These are phyloP conservation scores for Thrips palmi DNA, from an alignment of 1,140 invertebrate species.

Conservation along the genomic window DNA sequence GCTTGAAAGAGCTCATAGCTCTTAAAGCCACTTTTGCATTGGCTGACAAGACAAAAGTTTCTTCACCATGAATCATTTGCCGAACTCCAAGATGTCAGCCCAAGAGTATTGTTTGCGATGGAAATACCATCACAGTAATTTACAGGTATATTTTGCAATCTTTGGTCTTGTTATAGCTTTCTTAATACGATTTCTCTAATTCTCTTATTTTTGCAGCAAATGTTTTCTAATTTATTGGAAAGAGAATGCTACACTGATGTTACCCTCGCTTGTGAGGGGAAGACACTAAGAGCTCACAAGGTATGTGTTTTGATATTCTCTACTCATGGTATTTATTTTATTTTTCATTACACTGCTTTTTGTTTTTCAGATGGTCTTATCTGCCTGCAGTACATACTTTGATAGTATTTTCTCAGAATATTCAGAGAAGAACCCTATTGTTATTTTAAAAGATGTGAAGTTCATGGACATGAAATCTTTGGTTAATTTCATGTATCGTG, in stretches of 20 bases:
- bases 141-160: too few relatives aligned
- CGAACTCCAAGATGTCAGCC: slow-evolving; percentile 37
- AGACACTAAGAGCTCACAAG: slow-evolving; percentile 74
- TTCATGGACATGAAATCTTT: slow-evolving; percentile 68
- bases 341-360: slow-evolving; percentile 8
- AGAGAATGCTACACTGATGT: slow-evolving; percentile 81
- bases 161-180: too few relatives aligned
- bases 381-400: slow-evolving; percentile 76
- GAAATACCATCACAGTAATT: slow-evolving; percentile 80
- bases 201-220: too few relatives aligned
- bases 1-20: not conserved
- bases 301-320: slow-evolving; percentile 25
- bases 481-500: slow-evolving; percentile 89
- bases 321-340: not conserved
- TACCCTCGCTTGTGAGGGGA: slow-evolving; percentile 73
- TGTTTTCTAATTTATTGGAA: slow-evolving; percentile 75
- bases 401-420: slow-evolving; percentile 74
- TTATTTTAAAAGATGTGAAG: slow-evolving; percentile 69
- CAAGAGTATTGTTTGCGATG: slow-evolving; percentile 80
- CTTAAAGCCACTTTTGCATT: not conserved
- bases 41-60: not conserved
- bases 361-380: slow-evolving; percentile 40
- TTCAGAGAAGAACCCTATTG: slow-evolving; percentile 69
- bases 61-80: not conserved
- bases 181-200: too few relatives aligned